These are phyloP conservation scores for Dermochelys coriacea DNA, from an alignment of 2,797 vertebrate genomes.

Conservation along the genomic window DNA sequence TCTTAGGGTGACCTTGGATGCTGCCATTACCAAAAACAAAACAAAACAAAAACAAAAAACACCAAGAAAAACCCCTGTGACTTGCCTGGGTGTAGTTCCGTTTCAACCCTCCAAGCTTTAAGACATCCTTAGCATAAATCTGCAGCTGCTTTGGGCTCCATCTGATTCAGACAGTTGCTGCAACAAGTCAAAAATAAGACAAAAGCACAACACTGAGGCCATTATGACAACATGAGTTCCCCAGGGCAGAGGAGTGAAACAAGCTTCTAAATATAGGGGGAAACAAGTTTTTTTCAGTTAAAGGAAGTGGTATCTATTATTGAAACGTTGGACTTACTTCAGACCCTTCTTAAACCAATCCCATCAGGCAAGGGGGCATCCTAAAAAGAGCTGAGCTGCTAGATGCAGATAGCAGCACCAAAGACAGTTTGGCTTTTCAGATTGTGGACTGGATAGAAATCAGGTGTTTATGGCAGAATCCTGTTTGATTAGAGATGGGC, in stretches of 20 bases:
- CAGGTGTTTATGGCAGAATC: not conserved
- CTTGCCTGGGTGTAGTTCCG: not conserved
- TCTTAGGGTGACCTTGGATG: not conserved
- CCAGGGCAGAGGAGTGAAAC: not conserved
- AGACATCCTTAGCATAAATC: not conserved
- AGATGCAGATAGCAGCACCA: not conserved
- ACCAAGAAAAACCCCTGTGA: not conserved
- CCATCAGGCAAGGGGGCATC: not conserved
- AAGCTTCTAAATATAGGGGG: conserved; percentile 15
- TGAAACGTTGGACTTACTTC: not conserved
- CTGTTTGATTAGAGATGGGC: not conserved
- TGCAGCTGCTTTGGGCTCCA: not conserved
- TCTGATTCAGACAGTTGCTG: not conserved
- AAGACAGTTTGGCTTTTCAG: not conserved
- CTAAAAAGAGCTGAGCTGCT: not conserved
- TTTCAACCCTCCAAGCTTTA: not conserved
- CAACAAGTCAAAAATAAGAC: not conserved
- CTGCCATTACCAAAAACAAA: not conserved
- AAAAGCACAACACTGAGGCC: not conserved
- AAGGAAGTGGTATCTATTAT: not conserved
- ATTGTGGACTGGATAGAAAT: not conserved
- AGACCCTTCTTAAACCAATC: not conserved
- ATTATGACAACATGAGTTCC: not conserved
- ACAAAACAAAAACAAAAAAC: not conserved
- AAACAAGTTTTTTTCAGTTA: conserved; percentile 3